These are phyloP conservation scores for Teleogryllus occipitalis DNA, from an alignment of 1,140 invertebrate species.

Conservation along the genomic window DNA sequence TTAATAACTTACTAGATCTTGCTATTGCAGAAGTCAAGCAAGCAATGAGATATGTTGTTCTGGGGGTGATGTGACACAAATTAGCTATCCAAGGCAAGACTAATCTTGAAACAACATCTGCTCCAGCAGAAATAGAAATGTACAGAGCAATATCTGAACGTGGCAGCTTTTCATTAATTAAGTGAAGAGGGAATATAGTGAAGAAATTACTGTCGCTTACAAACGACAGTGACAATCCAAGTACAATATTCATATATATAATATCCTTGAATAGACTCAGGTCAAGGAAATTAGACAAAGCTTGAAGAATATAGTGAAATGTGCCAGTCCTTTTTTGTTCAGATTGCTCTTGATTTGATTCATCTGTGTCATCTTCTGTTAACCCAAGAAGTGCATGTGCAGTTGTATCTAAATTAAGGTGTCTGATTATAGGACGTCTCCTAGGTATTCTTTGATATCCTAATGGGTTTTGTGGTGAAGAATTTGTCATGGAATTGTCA, in stretches of 20 bases:
- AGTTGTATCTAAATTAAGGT: no score
- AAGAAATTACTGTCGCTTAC: slow-evolving; percentile 22
- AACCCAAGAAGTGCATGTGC: no score
- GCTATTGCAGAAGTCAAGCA: slow-evolving; percentile 19
- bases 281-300: background rate
- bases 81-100: slow-evolving; percentile 15
- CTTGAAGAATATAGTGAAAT: no score
- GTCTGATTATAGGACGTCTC: no score
- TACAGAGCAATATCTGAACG: slow-evolving; percentile 18
- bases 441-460: background rate
- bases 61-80: background rate
- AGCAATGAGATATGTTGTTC: slow-evolving; percentile 18
- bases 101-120: slow-evolving; percentile 18
- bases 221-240: slow-evolving; percentile 19
- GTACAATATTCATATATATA: slow-evolving; percentile 20
- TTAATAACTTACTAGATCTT: slow-evolving; percentile 19
- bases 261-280: slow-evolving; percentile 19
- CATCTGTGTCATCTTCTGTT: no score
- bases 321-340: no score
- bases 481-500: slow-evolving; percentile 17
- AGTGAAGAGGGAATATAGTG: slow-evolving; percentile 17
- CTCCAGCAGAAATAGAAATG: slow-evolving; percentile 20
- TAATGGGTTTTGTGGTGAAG: background rate
- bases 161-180: background rate
- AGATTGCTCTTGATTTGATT: no score